A percentile compares a stretch with the other conserved stretches of the same genome.
Conservation (phyloP, 2,888 invertebrate genomes). For the Lamellibrachia columna region DNA sequence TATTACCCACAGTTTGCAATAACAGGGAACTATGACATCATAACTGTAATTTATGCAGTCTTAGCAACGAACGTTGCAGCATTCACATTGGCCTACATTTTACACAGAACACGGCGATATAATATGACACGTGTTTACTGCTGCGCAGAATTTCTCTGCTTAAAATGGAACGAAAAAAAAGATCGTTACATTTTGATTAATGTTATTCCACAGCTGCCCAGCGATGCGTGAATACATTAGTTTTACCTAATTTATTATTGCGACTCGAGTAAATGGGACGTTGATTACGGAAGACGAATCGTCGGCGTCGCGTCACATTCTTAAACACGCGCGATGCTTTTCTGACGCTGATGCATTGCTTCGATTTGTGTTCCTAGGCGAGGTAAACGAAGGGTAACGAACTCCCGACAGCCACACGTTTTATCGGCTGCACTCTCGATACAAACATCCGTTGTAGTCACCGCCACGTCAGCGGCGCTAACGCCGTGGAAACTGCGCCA, state of each 20-base stretch:
- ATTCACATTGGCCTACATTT: background rate
- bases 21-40: too few species aligned
- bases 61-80: background rate
- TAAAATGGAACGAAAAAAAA: background rate
- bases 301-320: background rate
- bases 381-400: background rate
- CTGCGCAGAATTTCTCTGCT: background rate
- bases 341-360: background rate
- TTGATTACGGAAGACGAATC: background rate
- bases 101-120: background rate
- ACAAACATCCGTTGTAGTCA: background rate
- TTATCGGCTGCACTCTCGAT: background rate
- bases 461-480: background rate
- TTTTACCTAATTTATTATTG: background rate
- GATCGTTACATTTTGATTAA: background rate
- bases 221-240: background rate
- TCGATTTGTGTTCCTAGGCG: background rate
- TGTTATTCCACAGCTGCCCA: background rate
- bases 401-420: background rate
- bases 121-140: background rate
- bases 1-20: background rate
- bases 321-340: background rate
- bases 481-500: background rate
- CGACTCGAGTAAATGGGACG: background rate
- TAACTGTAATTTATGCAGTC: background rate